Evolutionary conservation across 2,113 vertebrate species (phyloP).

Genomic region (Caloenas nicobarica): DNA sequence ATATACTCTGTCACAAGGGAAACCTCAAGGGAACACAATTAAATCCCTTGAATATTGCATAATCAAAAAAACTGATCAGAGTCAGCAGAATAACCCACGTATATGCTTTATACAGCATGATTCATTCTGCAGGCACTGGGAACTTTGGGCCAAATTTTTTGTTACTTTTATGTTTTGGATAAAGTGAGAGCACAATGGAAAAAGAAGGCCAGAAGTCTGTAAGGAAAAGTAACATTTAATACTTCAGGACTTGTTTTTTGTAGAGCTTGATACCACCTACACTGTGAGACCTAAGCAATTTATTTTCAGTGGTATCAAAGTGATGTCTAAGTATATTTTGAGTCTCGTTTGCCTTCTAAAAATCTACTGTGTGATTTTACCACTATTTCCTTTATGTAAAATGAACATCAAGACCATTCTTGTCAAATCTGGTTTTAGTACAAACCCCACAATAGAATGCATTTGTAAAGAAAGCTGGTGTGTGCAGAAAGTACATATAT

Average conservation of each 20-base stretch:
- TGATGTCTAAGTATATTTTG: not conserved
- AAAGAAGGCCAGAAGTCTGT: not conserved
- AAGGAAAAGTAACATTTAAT: not conserved
- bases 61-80: not conserved
- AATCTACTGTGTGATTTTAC: not conserved
- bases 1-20: not conserved
- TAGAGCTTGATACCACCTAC: not conserved
- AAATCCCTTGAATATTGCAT: not conserved
- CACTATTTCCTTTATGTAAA: constrained; percentile 16
- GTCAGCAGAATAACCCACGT: not conserved
- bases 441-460: not conserved
- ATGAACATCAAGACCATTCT: not conserved
- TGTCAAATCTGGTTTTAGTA: constrained; percentile 25
- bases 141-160: not conserved
- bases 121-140: not conserved
- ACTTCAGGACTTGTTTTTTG: not conserved
- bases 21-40: not conserved
- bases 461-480: not conserved
- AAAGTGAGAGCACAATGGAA: not conserved
- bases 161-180: not conserved
- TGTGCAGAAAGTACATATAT: not conserved
- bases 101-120: not conserved
- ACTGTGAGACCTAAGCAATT: not conserved
- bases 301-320: not conserved
- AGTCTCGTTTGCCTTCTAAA: not conserved